Conservation (phyloP, 2,113 vertebrate species). For the Nannospalax galili region DNA sequence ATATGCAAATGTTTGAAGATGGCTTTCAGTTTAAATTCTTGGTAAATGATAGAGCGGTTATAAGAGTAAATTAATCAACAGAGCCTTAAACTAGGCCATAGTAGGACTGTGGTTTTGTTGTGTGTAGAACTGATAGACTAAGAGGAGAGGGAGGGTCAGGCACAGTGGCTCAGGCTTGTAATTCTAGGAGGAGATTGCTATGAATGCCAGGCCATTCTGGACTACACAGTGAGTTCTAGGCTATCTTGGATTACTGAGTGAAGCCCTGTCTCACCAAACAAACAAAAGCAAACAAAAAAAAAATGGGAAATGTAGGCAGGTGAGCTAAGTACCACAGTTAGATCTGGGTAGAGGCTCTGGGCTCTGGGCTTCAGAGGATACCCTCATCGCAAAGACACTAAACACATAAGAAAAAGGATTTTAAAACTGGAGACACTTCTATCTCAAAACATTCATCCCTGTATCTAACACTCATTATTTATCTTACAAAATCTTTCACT, state of each 20-base stretch:
- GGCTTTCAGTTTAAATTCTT: conserved; percentile 16
- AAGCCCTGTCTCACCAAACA: not conserved
- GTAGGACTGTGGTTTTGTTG: not conserved
- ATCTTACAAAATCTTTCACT: not conserved
- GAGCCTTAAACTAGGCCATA: not conserved
- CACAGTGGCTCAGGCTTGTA: not conserved
- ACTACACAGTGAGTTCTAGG: not conserved
- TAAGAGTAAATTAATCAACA: not conserved
- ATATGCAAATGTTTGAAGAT: not conserved
- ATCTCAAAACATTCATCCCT: not conserved
- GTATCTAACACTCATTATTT: not conserved
- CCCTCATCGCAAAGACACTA: not conserved
- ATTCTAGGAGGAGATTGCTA: not conserved
- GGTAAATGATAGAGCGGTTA: not conserved
- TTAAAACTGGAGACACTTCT: not conserved
- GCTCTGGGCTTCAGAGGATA: not conserved
- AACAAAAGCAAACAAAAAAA: not conserved
- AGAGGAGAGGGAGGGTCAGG: not conserved
- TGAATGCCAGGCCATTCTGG: not conserved
- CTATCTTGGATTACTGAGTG: not conserved
- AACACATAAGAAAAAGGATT: not conserved
- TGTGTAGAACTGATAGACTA: not conserved
- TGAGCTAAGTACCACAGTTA: not conserved
- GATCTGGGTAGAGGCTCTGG: not conserved
- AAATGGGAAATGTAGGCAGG: not conserved